Evolutionary conservation across 2,888 invertebrate species (phyloP), one percentile per base, ranked within the genome.

Genomic region (Heliconius erato): DNA sequence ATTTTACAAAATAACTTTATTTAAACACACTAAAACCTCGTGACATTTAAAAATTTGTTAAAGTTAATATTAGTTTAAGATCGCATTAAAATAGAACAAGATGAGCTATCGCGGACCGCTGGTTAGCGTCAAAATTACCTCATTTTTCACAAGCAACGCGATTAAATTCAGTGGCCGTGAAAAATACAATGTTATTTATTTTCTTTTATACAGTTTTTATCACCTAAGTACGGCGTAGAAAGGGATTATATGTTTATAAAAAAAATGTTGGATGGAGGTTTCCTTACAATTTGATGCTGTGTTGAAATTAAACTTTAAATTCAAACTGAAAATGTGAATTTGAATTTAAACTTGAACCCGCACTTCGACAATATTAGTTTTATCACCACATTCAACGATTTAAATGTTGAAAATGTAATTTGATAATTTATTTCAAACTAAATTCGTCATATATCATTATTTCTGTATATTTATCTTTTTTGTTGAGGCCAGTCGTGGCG

Each of bases 141-240:
- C 76, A 76, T 76, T 63, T 76, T 76, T 63, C 76, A 76, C 63
- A 63, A 63, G 76, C 35, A 63, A 76, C 76, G 35, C 63, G 63
- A 63, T 76, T 76, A 76, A 76, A 35, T 63, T 35, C 76, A 35
- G 63, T 76, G 76, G 63, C 40, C 63, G 63, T 76, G 76, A 76
- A 63, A 76, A 76, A 76, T 63, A 76, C 26, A 76, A 63, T 76
- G 63, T 76, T 40, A 76, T 76, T 76, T 63, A 63, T 63, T 76
- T 76, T 63, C 40, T 76, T 76, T 63, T 76, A 59, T 40, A 76
- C 63, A 11, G n/a, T 63, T 63, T 72, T 72, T 49, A 49, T 72
- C 71, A 72, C 59, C 35, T 26, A 35, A 63, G 76, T 63, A 40
- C n/a, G 12, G 14, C 40, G 59, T 63, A 63, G 32, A 28, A 72